Evolutionary conservation across 2,113 vertebrate genomes (phyloP), one percentile per base, ranked within the genome.

Genomic region (Oreotrochilus melanogaster): DNA sequence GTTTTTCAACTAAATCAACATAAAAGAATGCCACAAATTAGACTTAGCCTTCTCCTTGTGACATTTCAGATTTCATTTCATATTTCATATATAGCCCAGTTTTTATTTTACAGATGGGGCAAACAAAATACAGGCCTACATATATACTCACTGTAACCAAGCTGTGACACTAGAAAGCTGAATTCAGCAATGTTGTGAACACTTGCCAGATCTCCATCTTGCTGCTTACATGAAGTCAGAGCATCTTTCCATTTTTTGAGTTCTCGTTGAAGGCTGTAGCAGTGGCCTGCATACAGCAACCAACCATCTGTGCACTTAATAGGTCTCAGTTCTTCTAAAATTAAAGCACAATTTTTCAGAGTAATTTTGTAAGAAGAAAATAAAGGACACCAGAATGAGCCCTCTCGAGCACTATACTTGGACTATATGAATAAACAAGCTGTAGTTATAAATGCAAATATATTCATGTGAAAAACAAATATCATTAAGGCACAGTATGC

Each of bases 121-220:
- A 73, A 76, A 65, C 33, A 17, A 17, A 76, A 27, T 54, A 18
- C 14, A 54, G 28, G 18, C 7, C 9, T 60, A 56, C 27, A 12
- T 4, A 35, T 11, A 64, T 78, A 98, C 98, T 98, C 96, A 99
- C 99, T 81, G 58, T 99, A 99, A 94, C 98, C 99, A 65, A 98
- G 98, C 88, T 99, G 99, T 71, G 99, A 98, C 86, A 98, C 94
- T 28, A 99, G 93, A 71, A 99, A 99, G 96, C 98, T 99, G 74
- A 99, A 96, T 74, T 99, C 99, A 83, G 99, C 98, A 12, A 99
- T 96, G 83, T 97, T 99, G 94, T 98, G 98, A 56, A 99, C 95
- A 62, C 99, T 99, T 64, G 98, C 98, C 62, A 99, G 92, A 82
- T 99, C 98, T 15, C 98, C 98, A 14, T 98, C 98, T 56, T 99